These are phyloP conservation scores for Sebastiscus albofasciatus DNA, from an alignment of 2,797 vertebrate genomes.

Conservation along the genomic window DNA sequence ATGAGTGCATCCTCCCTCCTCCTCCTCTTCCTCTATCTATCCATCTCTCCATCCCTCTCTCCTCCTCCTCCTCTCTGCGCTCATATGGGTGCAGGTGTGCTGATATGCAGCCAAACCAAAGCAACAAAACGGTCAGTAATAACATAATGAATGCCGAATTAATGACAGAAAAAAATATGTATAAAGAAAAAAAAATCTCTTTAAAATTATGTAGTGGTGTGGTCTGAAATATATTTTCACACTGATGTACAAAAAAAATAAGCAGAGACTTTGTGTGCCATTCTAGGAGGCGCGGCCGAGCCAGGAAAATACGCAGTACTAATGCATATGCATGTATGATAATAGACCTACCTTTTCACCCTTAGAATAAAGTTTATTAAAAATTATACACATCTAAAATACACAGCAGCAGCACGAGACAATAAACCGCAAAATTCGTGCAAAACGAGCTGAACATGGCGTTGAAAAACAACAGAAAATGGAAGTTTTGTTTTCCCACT, in stretches of 20 bases:
- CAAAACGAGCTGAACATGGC: conserved; percentile 42
- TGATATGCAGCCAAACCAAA: conserved; percentile 68
- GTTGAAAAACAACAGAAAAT: conserved; percentile 65
- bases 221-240: background rate
- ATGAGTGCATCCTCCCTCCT: conserved; percentile 38
- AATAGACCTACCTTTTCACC: conserved; percentile 66
- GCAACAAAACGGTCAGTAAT: conserved; percentile 51
- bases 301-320: conserved; percentile 85
- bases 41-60: background rate
- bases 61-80: conserved; percentile 31
- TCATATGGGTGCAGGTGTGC: conserved; percentile 76
- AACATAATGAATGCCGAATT: conserved; percentile 35
- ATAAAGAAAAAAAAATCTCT: background rate
- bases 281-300: conserved; percentile 77
- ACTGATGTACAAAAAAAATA: conserved; percentile 3
- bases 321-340: conserved; percentile 84
- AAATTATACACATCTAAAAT: conserved; percentile 26
- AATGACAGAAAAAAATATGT: conserved; percentile 13
- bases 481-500: conserved; percentile 80
- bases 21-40: conserved; percentile 21
- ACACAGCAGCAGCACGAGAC: background rate
- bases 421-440: conserved; percentile 22
- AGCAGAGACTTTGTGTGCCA: conserved; percentile 37
- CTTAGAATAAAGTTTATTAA: conserved; percentile 49
- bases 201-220: background rate